Conservation (phyloP, 37 sponge, comb jelly and placozoan species). For the Chondrosia reniformis region DNA sequence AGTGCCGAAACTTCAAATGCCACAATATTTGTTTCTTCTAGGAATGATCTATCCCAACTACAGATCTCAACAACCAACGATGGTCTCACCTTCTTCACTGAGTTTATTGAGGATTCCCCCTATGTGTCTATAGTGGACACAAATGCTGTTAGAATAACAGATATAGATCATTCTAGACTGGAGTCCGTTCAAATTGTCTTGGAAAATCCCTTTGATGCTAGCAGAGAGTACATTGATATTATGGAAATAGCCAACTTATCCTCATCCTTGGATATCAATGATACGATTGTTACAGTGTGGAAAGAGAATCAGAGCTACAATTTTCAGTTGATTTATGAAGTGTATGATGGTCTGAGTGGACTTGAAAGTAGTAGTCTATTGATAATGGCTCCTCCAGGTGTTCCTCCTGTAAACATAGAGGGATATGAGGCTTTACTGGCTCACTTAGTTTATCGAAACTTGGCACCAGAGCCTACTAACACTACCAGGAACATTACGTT, state of each 20-base stretch:
- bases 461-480: slow-evolving; percentile 66
- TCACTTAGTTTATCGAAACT: slow-evolving; percentile 64
- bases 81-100: slow-evolving; percentile 22
- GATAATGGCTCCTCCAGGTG: slow-evolving; percentile 26
- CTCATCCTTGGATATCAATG: neutral
- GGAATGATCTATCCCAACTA: slow-evolving; percentile 64
- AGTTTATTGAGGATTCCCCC: slow-evolving; percentile 61
- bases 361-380: slow-evolving; percentile 19
- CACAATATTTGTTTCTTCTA: slow-evolving; percentile 46
- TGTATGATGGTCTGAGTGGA: neutral
- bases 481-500: slow-evolving; percentile 59
- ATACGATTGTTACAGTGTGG: neutral
- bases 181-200: slow-evolving; percentile 51
- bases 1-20: slow-evolving; percentile 37
- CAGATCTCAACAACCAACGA: slow-evolving; percentile 33
- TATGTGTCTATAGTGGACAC: slow-evolving; percentile 72
- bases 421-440: slow-evolving; percentile 57
- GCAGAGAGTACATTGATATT: slow-evolving; percentile 41
- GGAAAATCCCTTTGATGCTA: slow-evolving; percentile 40
- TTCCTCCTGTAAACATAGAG: slow-evolving; percentile 31
- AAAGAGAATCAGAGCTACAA: slow-evolving; percentile 6
- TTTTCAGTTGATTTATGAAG: slow-evolving; percentile 19
- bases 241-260: neutral
- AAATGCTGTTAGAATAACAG: slow-evolving; percentile 36
- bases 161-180: slow-evolving; percentile 56